phyloP scores from a whole-genome alignment of 2,113 vertebrate species.

The Quiscalus mexicanus region DNA sequence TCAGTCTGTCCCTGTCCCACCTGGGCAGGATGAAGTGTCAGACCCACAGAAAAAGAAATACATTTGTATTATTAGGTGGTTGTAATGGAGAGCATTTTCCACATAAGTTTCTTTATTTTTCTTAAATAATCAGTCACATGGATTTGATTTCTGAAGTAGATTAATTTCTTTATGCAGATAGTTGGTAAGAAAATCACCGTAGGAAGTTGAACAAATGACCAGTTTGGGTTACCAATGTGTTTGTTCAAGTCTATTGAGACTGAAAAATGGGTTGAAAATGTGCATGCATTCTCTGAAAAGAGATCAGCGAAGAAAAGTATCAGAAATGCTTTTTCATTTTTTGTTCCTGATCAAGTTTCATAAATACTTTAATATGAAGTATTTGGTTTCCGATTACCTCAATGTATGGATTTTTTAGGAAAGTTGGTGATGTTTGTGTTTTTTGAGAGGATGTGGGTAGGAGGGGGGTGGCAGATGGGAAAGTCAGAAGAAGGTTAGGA shows the following conservation, averaged over 20 bases:
- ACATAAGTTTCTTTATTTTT: neutral
- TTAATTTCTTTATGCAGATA: neutral
- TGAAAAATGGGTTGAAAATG: neutral
- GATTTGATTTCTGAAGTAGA: neutral
- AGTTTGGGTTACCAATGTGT: fast-evolving
- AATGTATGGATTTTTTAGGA: neutral
- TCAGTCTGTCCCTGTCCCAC: neutral
- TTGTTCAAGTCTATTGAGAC: neutral
- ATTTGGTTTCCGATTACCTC: neutral
- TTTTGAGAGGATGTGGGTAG: constrained; percentile 19
- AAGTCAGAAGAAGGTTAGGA: neutral
- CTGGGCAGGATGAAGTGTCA: neutral
- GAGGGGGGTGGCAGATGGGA: neutral
- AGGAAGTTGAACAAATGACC: neutral
- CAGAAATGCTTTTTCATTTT: neutral
- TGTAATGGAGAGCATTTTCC: neutral
- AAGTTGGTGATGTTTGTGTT: neutral
- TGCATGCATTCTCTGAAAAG: neutral
- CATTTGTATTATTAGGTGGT: fast-evolving
- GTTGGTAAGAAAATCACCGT: neutral
- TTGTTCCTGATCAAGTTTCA: neutral
- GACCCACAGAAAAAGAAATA: neutral
- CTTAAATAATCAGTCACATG: neutral
- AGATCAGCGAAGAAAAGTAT: neutral
- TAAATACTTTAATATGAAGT: neutral